These are phyloP conservation scores for Scomber japonicus DNA, from an alignment of 2,113 vertebrate genomes.

Conservation along the genomic window DNA sequence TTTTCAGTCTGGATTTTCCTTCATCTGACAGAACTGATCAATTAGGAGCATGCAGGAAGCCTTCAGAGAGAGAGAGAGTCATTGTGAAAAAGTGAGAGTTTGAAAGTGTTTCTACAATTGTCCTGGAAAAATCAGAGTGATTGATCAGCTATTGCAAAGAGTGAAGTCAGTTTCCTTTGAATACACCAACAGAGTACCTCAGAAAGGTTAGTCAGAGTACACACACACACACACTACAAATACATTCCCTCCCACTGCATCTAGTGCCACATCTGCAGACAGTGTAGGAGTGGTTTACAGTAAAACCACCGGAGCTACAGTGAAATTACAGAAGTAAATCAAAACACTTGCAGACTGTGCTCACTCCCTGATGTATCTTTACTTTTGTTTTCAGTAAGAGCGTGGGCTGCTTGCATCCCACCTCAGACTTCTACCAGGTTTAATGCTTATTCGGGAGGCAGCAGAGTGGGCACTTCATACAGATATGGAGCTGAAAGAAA, in stretches of 20 bases:
- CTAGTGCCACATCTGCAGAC: conserved; percentile 79
- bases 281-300: conserved; percentile 81
- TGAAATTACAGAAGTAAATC: conserved; percentile 80
- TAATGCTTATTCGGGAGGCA: conserved; percentile 62
- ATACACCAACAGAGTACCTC: conserved; percentile 37
- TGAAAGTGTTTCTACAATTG: not conserved
- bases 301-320: conserved; percentile 75
- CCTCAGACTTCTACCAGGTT: conserved; percentile 60
- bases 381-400: conserved; percentile 76
- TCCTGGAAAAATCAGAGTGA: not conserved
- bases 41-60: no score
- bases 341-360: conserved; percentile 68
- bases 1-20: no score
- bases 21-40: no score
- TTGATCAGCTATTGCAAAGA: conserved; percentile 2
- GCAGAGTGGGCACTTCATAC: conserved; percentile 52
- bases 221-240: not conserved
- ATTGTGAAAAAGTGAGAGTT: not conserved
- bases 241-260: conserved; percentile 40
- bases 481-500: conserved; percentile 39
- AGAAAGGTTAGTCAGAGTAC: conserved; percentile 31
- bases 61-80: not conserved
- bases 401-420: conserved; percentile 69
- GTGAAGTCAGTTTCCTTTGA: conserved; percentile 5
- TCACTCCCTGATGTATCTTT: conserved; percentile 72